A percentile compares a stretch with the other conserved stretches of the same genome.
phyloP scores from a whole-genome alignment of 2,888 invertebrate genomes.

The Kryphioiulus occultus region DNA sequence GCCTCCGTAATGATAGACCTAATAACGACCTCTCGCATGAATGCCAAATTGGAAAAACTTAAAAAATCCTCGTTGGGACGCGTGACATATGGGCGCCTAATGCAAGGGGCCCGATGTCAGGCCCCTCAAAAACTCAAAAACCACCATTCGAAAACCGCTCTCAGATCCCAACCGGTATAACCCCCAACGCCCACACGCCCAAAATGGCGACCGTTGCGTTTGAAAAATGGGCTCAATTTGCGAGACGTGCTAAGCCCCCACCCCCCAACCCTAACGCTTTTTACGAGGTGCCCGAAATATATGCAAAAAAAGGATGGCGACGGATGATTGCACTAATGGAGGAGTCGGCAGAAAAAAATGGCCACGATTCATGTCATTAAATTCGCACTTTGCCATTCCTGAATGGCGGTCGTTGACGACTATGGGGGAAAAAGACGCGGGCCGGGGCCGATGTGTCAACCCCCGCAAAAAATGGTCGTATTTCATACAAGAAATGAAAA shows the following conservation, averaged over 20 bases:
- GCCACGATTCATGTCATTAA: slow-evolving; percentile 52
- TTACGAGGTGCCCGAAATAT: not conserved
- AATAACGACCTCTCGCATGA: not conserved
- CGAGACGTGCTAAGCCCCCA: slow-evolving; percentile 43
- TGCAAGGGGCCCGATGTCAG: no score
- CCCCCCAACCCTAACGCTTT: not conserved
- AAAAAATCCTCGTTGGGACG: not conserved
- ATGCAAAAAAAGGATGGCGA: slow-evolving; percentile 41
- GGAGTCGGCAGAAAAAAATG: slow-evolving; percentile 44
- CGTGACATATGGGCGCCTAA: slow-evolving; percentile 1
- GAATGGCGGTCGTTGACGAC: slow-evolving; percentile 22
- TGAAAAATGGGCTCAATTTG: slow-evolving; percentile 47
- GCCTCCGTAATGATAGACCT: not conserved
- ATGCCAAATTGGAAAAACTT: not conserved
- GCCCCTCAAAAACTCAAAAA: not conserved
- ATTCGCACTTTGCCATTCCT: slow-evolving; percentile 41
- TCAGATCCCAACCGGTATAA: no score
- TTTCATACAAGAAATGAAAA: not conserved
- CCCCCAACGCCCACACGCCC: not conserved
- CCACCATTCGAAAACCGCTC: no score
- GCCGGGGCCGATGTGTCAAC: slow-evolving; percentile 45
- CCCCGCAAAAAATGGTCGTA: no score
- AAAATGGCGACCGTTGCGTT: not conserved
- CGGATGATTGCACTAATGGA: slow-evolving; percentile 51
- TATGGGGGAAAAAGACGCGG: slow-evolving; percentile 37